phyloP scores from a whole-genome alignment of 1,140 invertebrate genomes.

The Drosophila pachea region DNA sequence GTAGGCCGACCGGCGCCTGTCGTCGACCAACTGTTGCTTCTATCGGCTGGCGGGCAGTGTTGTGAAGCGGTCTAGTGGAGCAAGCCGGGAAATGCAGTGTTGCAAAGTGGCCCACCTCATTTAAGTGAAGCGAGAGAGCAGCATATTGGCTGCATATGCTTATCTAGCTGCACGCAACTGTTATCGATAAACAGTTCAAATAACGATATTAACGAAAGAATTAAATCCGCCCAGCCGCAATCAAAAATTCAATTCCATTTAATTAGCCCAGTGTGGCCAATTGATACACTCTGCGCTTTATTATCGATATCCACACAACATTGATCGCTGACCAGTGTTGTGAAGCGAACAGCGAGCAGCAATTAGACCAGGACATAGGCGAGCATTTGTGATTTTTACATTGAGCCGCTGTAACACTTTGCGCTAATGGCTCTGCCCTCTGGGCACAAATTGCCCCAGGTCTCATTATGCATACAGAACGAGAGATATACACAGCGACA shows the following conservation, averaged over 20 bases:
- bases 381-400: neutral
- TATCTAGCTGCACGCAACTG: neutral
- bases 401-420: slow-evolving; percentile 44
- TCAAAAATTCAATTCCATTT: too few relatives aligned
- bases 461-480: slow-evolving; percentile 74
- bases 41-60: slow-evolving; percentile 1
- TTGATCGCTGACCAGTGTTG: neutral
- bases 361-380: neutral
- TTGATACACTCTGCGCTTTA: neutral
- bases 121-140: too few relatives aligned
- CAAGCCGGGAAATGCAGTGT: too few relatives aligned
- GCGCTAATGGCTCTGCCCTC: slow-evolving; percentile 50
- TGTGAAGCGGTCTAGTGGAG: neutral
- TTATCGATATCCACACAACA: slow-evolving; percentile 1
- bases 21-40: slow-evolving; percentile 3
- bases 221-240: too few relatives aligned
- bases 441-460: slow-evolving; percentile 58
- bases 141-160: too few relatives aligned
- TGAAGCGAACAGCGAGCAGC: neutral
- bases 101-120: too few relatives aligned
- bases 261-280: too few relatives aligned
- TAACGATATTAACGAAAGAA: too few relatives aligned
- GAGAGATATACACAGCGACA: slow-evolving; percentile 12
- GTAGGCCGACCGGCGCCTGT: neutral
- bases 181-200: neutral